Percentiles rank a stretch among this genome's conserved stretches.
These are phyloP conservation scores for Trogon melanurus DNA, from an alignment of 2,113 vertebrate genomes.

Conservation along the genomic window DNA sequence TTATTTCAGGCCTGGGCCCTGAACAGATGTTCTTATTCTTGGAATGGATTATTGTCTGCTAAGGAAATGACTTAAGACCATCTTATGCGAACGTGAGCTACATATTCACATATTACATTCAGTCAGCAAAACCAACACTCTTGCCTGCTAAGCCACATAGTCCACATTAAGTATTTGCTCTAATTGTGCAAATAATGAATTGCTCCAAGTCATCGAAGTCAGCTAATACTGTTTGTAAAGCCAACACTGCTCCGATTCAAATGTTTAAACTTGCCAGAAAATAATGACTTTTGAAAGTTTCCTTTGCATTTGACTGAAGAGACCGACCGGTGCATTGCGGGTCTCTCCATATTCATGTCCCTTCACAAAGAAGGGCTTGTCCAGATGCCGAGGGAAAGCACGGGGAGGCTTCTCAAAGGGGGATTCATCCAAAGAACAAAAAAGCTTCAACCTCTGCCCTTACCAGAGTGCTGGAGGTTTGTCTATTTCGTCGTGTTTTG, in stretches of 20 bases:
- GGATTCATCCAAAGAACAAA: constrained; percentile 52
- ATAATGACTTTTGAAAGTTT: constrained; percentile 27
- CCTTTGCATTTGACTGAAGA: constrained; percentile 36
- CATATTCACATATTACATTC: not conserved
- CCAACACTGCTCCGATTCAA: not conserved
- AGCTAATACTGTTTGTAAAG: constrained; percentile 31
- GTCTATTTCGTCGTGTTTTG: not conserved
- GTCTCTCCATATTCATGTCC: constrained; percentile 51
- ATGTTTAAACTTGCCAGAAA: not conserved
- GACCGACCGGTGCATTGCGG: not conserved
- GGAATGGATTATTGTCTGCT: constrained; percentile 33
- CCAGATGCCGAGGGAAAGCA: constrained; percentile 2
- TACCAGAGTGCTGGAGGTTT: not conserved
- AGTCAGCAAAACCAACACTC: not conserved
- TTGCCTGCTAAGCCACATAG: not conserved
- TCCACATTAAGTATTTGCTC: not conserved
- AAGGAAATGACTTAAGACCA: constrained; percentile 21
- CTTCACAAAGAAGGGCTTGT: constrained; percentile 42
- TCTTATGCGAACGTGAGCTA: constrained; percentile 21
- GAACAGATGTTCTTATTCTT: constrained; percentile 18
- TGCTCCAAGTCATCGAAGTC: constrained; percentile 38
- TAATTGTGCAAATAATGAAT: constrained; percentile 23
- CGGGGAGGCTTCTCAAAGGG: not conserved
- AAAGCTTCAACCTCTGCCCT: constrained; percentile 39
- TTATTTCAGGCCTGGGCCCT: not conserved